Evolutionary conservation across 2,113 vertebrate species (phyloP).

Genomic region (Bos indicus): DNA sequence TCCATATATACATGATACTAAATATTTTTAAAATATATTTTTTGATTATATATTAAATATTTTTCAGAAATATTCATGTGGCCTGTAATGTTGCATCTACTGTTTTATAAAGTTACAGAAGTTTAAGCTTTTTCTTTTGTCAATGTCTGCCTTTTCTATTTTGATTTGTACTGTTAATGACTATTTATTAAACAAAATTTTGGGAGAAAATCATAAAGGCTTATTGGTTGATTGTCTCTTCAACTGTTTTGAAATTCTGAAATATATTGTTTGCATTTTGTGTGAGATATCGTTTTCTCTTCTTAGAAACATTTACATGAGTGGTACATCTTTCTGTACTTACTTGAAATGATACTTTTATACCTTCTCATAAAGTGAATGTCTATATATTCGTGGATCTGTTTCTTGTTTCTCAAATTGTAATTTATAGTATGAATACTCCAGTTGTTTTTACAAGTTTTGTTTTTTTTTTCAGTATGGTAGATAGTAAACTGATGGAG

Average conservation of each 20-base stretch:
- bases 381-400: neutral
- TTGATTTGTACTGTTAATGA: neutral
- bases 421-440: neutral
- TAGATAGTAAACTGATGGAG: neutral
- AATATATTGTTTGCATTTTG: neutral
- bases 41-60: neutral
- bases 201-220: neutral
- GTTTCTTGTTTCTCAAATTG: neutral
- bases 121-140: neutral
- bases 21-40: neutral
- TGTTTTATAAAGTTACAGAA: neutral
- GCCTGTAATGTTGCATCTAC: neutral
- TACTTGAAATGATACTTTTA: neutral
- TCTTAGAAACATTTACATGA: neutral
- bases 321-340: neutral
- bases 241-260: neutral
- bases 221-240: neutral
- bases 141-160: neutral
- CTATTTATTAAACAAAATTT: neutral
- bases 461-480: neutral
- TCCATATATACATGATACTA: neutral
- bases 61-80: neutral
- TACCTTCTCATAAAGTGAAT: neutral
- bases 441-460: neutral
- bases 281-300: neutral